Evolutionary conservation across 2,113 vertebrate genomes (phyloP), one percentile per base, ranked within the genome.

Genomic region (Microcebus ravelobensis): DNA sequence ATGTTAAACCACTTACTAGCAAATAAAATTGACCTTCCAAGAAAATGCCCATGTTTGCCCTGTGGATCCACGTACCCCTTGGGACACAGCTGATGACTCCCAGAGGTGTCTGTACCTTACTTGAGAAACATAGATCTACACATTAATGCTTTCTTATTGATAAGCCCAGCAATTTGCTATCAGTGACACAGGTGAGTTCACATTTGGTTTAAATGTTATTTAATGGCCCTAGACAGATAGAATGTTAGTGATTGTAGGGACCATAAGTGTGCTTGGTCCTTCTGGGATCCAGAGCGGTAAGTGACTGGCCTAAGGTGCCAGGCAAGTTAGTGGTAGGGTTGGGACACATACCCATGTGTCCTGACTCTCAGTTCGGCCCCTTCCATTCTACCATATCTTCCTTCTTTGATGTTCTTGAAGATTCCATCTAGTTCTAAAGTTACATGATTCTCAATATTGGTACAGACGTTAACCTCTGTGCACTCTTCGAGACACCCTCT

Each of bases 251-350:
- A 0, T 21, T 42, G 59, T 39, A 52, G 55, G 45, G 3, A 8
- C 1, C 6, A 1, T n/a, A 11, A 57, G 34, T 11, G 34, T 6
- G 2, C 5, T 1, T 14, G 23, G 42, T 68, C 76, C 74, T 9
- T 25, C 42, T 70, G 59, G 57, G 17, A 61, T 36, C n/a, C 92
- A 87, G 48, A 94, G 34, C 31, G 27, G 77, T 9, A 6, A 83
- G 45, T 18, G 21, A 50, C 14, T 65, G 73, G 29, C 0, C 50
- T 10, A 20, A 17, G 39, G 9, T 34, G 34, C 25, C 25, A 80
- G 48, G 61, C 59, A 61, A 45, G 50, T 80, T 57, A 17, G 36
- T 57, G 25, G n/a, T 42, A 61, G 82, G 31, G 39, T 4, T 68
- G 48, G 57, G 36, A 59, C 25, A 59, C 52, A 17, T 18, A 31